These are phyloP conservation scores for Nomada ferruginata DNA, from an alignment of 2,888 invertebrate species.

Conservation along the genomic window DNA sequence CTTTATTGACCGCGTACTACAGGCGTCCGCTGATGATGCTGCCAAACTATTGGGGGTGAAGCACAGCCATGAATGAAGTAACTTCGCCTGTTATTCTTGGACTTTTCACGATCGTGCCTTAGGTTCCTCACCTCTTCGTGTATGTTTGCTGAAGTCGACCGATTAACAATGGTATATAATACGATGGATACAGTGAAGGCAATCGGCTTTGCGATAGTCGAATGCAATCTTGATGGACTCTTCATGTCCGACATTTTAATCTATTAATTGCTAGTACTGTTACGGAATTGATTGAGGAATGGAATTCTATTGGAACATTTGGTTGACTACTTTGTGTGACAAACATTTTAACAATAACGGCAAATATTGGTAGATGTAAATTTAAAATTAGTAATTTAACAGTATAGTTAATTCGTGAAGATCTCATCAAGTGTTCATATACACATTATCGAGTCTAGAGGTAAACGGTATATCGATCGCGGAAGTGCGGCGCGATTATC, in stretches of 20 bases:
- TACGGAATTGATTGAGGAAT: too few species aligned
- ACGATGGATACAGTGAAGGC: background rate
- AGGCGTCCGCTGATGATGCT: constrained; percentile 93
- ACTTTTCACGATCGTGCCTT: constrained; percentile 79
- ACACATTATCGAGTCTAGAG: background rate
- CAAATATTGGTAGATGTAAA: too few species aligned
- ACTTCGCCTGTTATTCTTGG: background rate
- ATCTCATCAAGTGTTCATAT: background rate
- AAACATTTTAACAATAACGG: background rate
- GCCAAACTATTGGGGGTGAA: constrained; percentile 95
- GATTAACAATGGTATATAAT: constrained; percentile 47
- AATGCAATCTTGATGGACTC: too few species aligned
- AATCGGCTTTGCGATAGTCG: too few species aligned
- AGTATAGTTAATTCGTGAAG: background rate
- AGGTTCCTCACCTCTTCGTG: constrained; percentile 53
- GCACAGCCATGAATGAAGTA: constrained; percentile 85
- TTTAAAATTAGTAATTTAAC: background rate
- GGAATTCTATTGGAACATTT: too few species aligned
- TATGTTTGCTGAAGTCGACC: constrained; percentile 47
- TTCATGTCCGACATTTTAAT: background rate
- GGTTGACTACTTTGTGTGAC: background rate
- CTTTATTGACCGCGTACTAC: constrained; percentile 92
- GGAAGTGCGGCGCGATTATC: constrained; percentile 3
- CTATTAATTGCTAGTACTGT: background rate
- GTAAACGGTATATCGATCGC: constrained; percentile 25